Percentiles rank a stretch among this genome's conserved stretches.
These are phyloP conservation scores for Oxyteleia sp. DNA, from an alignment of 2,888 invertebrate species.

Conservation along the genomic window DNA sequence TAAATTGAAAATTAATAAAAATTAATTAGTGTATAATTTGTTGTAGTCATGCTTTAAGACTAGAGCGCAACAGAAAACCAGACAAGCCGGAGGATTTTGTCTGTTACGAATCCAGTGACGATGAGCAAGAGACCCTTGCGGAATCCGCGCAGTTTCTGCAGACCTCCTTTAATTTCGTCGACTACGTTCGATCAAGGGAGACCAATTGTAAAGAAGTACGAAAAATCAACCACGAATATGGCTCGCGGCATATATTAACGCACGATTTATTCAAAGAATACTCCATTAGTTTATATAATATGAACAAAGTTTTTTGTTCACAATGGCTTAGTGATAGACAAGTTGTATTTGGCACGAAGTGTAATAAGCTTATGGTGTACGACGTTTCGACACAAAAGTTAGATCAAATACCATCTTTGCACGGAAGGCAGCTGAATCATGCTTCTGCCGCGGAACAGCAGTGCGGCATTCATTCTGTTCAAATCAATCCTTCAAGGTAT, in stretches of 20 bases:
- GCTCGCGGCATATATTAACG: constrained; percentile 95
- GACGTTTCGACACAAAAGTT: constrained; percentile 95
- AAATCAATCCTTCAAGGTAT: constrained; percentile 95
- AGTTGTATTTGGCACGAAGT: constrained; percentile 98
- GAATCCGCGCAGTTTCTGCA: constrained; percentile 92
- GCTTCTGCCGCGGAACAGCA: constrained; percentile 90
- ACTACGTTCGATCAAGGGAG: constrained; percentile 94
- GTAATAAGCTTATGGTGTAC: constrained; percentile 98
- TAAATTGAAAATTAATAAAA: no score
- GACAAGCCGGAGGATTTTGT: constrained; percentile 97
- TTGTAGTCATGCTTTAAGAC: constrained; percentile 87
- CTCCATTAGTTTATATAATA: constrained; percentile 93
- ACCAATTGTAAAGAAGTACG: constrained; percentile 91
- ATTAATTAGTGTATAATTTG: no score
- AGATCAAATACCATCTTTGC: constrained; percentile 95
- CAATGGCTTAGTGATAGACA: constrained; percentile 98
- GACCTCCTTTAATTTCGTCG: constrained; percentile 95
- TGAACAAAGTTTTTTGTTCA: constrained; percentile 98
- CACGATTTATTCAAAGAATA: constrained; percentile 96
- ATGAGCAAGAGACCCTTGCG: constrained; percentile 93
- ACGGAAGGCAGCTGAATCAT: constrained; percentile 89
- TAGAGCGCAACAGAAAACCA: constrained; percentile 93
- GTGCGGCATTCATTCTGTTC: constrained; percentile 97
- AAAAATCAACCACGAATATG: constrained; percentile 93
- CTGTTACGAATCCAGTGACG: constrained; percentile 95